phyloP scores from a whole-genome alignment of 2,113 vertebrate species.

The Ploceus nigricollis region DNA sequence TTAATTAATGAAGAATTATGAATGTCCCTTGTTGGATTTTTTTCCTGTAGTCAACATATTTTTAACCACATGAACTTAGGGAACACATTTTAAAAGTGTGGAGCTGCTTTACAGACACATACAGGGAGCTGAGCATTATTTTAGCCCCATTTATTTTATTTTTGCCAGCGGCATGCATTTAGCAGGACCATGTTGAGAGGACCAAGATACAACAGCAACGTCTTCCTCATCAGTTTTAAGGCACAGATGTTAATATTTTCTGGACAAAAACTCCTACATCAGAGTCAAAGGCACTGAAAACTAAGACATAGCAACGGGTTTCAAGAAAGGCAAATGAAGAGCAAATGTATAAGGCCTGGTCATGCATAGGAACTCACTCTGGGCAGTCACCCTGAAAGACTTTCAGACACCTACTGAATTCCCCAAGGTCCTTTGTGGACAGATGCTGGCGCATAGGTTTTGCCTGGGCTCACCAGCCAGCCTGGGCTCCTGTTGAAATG shows the following conservation, averaged over 20 bases:
- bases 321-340: background rate
- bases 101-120: constrained; percentile 27
- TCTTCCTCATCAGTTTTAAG: background rate
- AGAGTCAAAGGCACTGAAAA: background rate
- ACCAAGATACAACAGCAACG: background rate
- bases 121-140: constrained; percentile 25
- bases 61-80: constrained; percentile 39
- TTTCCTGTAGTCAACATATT: constrained; percentile 53
- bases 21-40: constrained; percentile 48
- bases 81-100: constrained; percentile 27
- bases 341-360: background rate
- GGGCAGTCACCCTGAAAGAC: background rate
- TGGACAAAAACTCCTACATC: background rate
- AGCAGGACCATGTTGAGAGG: background rate
- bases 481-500: background rate
- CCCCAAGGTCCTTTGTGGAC: rapidly evolving
- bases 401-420: background rate
- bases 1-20: constrained; percentile 70
- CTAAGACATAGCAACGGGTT: background rate
- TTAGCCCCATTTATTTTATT: constrained; percentile 18
- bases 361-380: rapidly evolving
- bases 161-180: background rate
- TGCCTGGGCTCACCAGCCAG: background rate
- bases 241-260: background rate
- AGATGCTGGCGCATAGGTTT: background rate